Conservation (phyloP, 2,888 invertebrate species). For the Drosophila neonasuta region DNA sequence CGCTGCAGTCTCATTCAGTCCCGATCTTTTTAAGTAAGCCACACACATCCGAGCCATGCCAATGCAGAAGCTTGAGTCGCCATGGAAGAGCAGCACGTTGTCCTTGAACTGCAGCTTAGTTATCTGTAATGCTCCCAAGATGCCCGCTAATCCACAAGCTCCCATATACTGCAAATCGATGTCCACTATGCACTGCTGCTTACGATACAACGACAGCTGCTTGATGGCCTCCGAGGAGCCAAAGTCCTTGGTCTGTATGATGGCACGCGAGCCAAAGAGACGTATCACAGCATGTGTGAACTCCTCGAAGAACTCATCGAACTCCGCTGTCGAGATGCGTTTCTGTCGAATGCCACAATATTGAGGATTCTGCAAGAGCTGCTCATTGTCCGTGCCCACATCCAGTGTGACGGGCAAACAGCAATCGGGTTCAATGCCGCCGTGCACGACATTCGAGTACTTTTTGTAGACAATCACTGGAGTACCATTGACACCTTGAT, state of each 20-base stretch:
- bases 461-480: conserved; percentile 19
- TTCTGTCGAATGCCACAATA: conserved; percentile 48
- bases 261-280: conserved; percentile 43
- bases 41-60: conserved; percentile 59
- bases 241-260: conserved; percentile 51
- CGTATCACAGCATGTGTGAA: conserved; percentile 47
- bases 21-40: conserved; percentile 40
- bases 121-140: conserved; percentile 39
- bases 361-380: not conserved
- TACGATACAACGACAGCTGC: conserved; percentile 31
- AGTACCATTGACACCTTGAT: conserved; percentile 39
- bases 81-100: conserved; percentile 52
- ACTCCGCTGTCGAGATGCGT: conserved; percentile 26
- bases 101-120: conserved; percentile 30
- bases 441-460: conserved; percentile 45
- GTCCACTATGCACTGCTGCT: conserved; percentile 52
- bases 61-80: conserved; percentile 35
- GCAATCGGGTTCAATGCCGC: conserved; percentile 48
- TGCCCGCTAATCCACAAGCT: conserved; percentile 54
- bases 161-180: conserved; percentile 46
- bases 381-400: conserved; percentile 58
- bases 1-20: conserved; percentile 48
- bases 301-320: conserved; percentile 56
- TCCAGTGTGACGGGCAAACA: conserved; percentile 56
- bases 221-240: not conserved